These are phyloP conservation scores for Bos taurus DNA, from an alignment of 2,113 vertebrate genomes.

Conservation along the genomic window DNA sequence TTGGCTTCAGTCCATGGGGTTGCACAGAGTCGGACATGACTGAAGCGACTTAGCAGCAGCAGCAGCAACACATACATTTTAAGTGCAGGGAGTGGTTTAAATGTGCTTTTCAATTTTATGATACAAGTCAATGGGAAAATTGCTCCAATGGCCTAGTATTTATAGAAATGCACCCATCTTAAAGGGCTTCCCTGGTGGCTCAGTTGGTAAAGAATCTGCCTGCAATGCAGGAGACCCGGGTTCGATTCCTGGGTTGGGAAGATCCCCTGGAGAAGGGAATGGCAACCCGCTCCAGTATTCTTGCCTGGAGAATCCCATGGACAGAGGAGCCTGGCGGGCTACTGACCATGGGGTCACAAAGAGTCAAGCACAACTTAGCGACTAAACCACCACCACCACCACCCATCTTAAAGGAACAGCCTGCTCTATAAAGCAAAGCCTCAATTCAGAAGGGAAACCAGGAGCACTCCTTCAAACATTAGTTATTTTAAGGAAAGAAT, in stretches of 20 bases:
- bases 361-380: accelerated
- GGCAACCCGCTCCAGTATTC: neutral
- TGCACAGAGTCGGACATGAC: too few species aligned
- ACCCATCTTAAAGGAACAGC: neutral
- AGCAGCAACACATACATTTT: neutral
- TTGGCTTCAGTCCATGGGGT: too few species aligned
- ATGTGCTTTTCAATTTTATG: slow-evolving; percentile 5
- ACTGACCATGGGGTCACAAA: neutral
- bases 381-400: neutral
- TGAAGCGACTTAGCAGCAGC: too few species aligned
- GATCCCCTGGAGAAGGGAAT: neutral
- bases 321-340: neutral
- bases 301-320: neutral
- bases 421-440: neutral
- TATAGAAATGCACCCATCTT: neutral
- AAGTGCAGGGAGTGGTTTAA: slow-evolving; percentile 20
- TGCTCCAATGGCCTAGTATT: neutral
- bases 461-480: neutral
- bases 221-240: neutral
- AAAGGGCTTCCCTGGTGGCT: neutral
- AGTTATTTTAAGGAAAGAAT: neutral
- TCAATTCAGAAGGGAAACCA: neutral
- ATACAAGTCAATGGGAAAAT: neutral
- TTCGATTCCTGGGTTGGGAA: neutral
- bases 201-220: neutral